Base-by-base conservation (phyloP, 2,888 invertebrate species). In the Caradrina kadenii region DNA sequence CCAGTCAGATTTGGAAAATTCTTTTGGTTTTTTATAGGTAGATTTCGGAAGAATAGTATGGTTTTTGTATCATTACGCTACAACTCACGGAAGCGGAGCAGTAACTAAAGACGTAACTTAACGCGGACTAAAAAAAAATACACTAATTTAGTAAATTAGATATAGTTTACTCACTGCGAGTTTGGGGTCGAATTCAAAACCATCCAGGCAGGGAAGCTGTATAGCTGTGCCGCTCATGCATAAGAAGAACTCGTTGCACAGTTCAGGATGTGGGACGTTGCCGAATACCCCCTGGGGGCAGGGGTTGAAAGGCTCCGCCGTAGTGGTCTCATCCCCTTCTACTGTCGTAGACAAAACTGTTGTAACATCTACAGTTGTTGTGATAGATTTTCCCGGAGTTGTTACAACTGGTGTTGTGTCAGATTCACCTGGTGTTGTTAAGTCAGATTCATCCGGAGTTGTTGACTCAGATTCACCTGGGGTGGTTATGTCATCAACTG, bases 191-290 rank as follows among this genome's bases (percentile, higher is more conserved):
- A 87, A 91, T 66, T 92, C 91, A 21, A 86, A 86, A 6, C 87
- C 89, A 8, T 73, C 71, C 0, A 79, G 68, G 53, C 92, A 92
- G 50, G 61, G 82, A 0, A 90, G 58, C 13, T 80, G 83, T 11
- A 88, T 74, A 0, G 88, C 79, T 2, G 78, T 65, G 0, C 91
- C 91, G 0, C 82, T 88, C 0, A 85, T 69, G 62, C 92, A 92
- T 83, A 89, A 81, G 60, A 79, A 91, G 73, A 89, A 92, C 0
- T 86, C 79, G 22, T 88, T 79, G 55, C 92, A 92, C 3, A 62
- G 45, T 5, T 80, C 70, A 0, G 91, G 90, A 62, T 92, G 89
- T 0, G 91, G 83, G 0, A 90, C 73, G 11, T 88, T 88, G 0
- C 89, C 90, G 26, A 87, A 85, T 0, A 71, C 61, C 0, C 86